Evolutionary conservation across 2,113 vertebrate species (phyloP).

Genomic region (Apteryx owenii): DNA sequence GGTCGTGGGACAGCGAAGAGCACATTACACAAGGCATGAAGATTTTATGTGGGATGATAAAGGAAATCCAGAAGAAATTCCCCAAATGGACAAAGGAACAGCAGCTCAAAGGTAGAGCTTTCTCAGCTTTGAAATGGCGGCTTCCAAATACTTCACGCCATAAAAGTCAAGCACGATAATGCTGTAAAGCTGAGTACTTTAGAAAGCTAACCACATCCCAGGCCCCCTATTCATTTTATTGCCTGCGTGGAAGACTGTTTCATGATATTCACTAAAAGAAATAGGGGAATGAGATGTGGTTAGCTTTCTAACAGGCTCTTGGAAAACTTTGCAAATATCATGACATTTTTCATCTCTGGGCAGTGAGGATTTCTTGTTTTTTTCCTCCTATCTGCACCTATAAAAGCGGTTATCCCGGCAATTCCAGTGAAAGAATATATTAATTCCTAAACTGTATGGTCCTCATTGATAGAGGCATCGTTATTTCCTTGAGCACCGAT

Average conservation of each 20-base stretch:
- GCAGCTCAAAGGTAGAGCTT: slow-evolving; percentile 71
- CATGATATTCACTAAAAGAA: not conserved
- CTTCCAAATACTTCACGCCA: not conserved
- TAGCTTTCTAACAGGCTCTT: not conserved
- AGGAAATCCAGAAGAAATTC: slow-evolving; percentile 52
- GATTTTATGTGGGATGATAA: slow-evolving; percentile 51
- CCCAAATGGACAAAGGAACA: slow-evolving; percentile 68
- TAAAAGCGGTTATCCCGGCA: not conserved
- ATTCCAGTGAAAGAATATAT: not conserved
- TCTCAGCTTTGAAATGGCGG: not conserved
- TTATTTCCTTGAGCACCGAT: not conserved
- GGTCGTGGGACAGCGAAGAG: slow-evolving; percentile 64
- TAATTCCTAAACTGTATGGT: not conserved
- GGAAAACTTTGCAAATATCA: not conserved
- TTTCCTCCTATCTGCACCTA: not conserved
- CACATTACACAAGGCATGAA: slow-evolving; percentile 49
- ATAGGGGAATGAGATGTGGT: not conserved
- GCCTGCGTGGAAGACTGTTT: not conserved
- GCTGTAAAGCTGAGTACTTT: not conserved
- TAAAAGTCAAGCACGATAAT: not conserved
- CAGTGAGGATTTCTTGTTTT: not conserved
- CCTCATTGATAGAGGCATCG: not conserved
- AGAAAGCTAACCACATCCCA: not conserved
- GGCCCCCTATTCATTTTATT: not conserved
- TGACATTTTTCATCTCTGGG: not conserved